These are phyloP conservation scores for Erpobdella octoculata DNA, from an alignment of 2,888 invertebrate genomes.

Conservation along the genomic window DNA sequence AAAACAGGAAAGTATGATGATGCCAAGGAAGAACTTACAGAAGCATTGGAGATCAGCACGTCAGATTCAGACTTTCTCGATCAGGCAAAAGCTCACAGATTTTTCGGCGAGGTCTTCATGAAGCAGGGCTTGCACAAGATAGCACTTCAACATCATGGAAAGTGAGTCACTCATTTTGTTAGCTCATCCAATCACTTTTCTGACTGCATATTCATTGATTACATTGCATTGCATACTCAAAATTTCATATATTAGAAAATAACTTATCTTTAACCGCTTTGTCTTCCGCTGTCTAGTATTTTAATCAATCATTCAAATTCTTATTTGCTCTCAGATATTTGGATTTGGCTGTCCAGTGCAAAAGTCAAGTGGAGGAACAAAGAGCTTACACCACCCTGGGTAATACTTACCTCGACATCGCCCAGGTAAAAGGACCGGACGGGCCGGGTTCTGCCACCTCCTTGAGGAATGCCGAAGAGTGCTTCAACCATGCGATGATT, in stretches of 20 bases:
- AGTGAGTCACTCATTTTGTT: constrained; percentile 7
- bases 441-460: neutral
- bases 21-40: constrained; percentile 11
- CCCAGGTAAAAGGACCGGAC: neutral
- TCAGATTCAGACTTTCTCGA: neutral
- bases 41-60: constrained; percentile 6
- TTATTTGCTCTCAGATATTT: constrained; percentile 10
- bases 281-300: neutral
- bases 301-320: too few species aligned
- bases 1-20: constrained; percentile 13
- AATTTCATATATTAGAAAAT: neutral
- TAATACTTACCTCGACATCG: constrained; percentile 14
- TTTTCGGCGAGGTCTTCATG: neutral
- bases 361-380: constrained; percentile 15
- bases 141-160: neutral
- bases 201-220: neutral
- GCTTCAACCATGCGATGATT: constrained; percentile 11
- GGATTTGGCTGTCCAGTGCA: constrained; percentile 1
- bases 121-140: neutral
- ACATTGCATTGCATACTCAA: neutral
- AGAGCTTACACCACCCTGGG: constrained; percentile 14
- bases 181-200: neutral
- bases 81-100: constrained; percentile 4
- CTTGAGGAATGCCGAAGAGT: constrained; percentile 15
- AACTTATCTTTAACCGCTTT: neutral